These are phyloP conservation scores for Noctua fimbriata DNA, from an alignment of 2,888 invertebrate genomes.

Conservation along the genomic window DNA sequence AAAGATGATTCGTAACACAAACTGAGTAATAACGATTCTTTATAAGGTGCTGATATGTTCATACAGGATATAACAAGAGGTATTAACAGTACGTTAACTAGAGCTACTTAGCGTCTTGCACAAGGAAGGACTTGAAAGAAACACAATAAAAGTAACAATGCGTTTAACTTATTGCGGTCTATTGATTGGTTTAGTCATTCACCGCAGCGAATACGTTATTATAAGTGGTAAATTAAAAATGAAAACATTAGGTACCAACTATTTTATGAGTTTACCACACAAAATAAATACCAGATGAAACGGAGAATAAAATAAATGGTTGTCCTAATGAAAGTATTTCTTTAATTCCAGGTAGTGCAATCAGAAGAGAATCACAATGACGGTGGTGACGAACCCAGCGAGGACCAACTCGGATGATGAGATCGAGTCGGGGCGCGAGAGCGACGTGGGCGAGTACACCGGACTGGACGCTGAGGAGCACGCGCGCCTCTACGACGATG, in stretches of 20 bases:
- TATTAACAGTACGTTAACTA: constrained; percentile 76
- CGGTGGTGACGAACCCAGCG: constrained; percentile 87
- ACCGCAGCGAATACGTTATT: background rate
- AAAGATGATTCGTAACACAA: constrained; percentile 79
- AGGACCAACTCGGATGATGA: constrained; percentile 80
- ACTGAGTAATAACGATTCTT: constrained; percentile 86
- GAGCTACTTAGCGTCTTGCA: constrained; percentile 75
- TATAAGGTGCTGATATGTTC: constrained; percentile 82
- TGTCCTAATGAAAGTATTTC: constrained; percentile 47
- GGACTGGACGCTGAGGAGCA: constrained; percentile 74
- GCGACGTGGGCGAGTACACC: constrained; percentile 64
- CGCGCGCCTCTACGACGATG: constrained; percentile 86
- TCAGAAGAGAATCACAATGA: constrained; percentile 77
- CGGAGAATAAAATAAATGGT: background rate
- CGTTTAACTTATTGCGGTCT: constrained; percentile 16
- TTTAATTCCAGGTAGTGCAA: constrained; percentile 77
- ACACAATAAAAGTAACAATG: constrained; percentile 48
- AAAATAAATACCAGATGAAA: background rate
- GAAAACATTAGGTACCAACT: background rate
- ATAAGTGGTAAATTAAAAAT: background rate
- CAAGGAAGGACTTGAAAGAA: constrained; percentile 70
- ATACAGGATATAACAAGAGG: constrained; percentile 80
- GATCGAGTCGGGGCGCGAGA: constrained; percentile 71
- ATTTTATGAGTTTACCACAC: background rate
- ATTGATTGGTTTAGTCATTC: constrained; percentile 21